Base-by-base conservation (phyloP, 2,888 invertebrate species). In the Parnassius smintheus region DNA sequence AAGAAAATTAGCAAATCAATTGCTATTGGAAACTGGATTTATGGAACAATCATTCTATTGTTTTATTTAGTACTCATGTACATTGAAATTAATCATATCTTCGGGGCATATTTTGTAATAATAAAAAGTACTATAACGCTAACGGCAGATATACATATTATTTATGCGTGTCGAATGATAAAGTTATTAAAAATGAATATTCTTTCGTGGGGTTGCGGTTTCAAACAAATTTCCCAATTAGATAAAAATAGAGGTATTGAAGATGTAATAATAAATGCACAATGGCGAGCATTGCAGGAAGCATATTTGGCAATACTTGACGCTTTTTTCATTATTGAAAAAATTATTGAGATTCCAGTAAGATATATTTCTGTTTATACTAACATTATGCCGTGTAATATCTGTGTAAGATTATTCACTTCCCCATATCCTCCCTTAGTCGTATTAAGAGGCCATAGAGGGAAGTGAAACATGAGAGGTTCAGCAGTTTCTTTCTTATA, bases 1-100 rank as follows among this genome's bases (percentile, higher is more conserved):
- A 9, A 55, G 12, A 45, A 8, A 2, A 22, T 44, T 8, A 42
- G 45, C 0, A 42, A 35, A 1, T 42, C 11, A 11, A 41, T 51
- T n/a, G 3, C 59, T 4, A 50, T 46, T 10, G 55, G 13, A 46
- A 62, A 62, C 50, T 62, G 62, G 62, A 9, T 50, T 4, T 49
- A 35, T 13, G 25, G 18, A 2, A 11, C 44, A 1, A 12, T 50
- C 1, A 2, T 62, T 8, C 10, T 59, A 11, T 41, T 49, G 9
- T 59, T 49, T 55, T 55, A 59, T 50, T 2, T 59, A 9, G 8
- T 35, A 1, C 35, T 35, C n/a, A 12, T n/a, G 10, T 50, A 1
- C 13, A 10, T 62, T 18, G 50, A 62, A 62, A 13, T 35, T 7
- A 18, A 7, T 55, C 13, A 11, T 1, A 2, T 8, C 3, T 22